phyloP scores from a whole-genome alignment of 2,888 invertebrate species.

The Frankliniella intonsa region DNA sequence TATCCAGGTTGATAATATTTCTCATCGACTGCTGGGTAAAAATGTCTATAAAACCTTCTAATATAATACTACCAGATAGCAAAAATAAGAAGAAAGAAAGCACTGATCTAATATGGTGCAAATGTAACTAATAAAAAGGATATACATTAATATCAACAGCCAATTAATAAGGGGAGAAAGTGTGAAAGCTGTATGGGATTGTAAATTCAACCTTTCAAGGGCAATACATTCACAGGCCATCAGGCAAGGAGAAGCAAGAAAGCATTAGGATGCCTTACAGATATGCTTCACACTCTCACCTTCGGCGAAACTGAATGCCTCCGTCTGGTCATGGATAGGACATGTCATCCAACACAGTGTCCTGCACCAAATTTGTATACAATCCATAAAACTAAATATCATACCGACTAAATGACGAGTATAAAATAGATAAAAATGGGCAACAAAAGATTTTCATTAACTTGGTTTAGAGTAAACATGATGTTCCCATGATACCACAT shows the following conservation, averaged over 20 bases:
- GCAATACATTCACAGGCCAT: background rate
- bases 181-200: no score
- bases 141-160: no score
- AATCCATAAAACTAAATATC: no score
- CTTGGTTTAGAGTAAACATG: no score
- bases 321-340: constrained; percentile 5
- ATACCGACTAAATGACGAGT: no score
- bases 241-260: constrained; percentile 20
- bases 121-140: no score
- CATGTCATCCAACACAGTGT: background rate
- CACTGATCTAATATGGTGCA: no score
- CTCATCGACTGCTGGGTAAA: background rate
- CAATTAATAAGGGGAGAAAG: no score
- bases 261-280: constrained; percentile 13
- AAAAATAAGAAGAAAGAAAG: background rate
- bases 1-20: background rate
- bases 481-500: no score
- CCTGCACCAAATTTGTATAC: constrained; percentile 7
- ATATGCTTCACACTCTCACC: constrained; percentile 15
- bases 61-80: background rate
- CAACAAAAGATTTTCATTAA: no score
- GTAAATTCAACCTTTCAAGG: background rate
- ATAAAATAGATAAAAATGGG: no score
- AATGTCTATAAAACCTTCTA: background rate
- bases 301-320: constrained; percentile 24